Conservation (phyloP, 2,797 vertebrate species). For the Onychomys leucogaster region DNA sequence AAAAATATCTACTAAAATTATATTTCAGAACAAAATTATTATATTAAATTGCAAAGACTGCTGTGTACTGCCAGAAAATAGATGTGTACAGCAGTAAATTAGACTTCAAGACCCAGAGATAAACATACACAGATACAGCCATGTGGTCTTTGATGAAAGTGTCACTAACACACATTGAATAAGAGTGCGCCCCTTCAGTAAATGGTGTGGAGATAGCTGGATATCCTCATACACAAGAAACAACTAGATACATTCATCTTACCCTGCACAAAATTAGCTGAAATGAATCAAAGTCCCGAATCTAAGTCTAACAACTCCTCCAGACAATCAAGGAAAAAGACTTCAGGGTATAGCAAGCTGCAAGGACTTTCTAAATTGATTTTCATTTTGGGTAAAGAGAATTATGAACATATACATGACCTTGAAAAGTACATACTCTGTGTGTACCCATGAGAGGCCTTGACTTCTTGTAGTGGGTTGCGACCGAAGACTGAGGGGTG, state of each 20-base stretch:
- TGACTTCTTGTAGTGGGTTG: no score
- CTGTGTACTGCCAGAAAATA: background rate
- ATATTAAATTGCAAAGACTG: background rate
- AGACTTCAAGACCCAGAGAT: background rate
- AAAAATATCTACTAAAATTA: background rate
- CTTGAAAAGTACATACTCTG: no score
- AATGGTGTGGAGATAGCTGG: no score
- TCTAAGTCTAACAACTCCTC: background rate
- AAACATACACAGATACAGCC: background rate
- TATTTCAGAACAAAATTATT: background rate
- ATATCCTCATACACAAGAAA: background rate
- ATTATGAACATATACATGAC: background rate
- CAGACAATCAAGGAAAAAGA: background rate
- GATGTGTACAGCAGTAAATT: background rate
- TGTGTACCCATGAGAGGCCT: no score
- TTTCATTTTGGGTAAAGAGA: background rate
- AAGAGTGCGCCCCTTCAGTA: background rate
- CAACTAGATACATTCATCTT: no score
- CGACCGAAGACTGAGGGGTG: no score
- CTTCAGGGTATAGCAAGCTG: background rate
- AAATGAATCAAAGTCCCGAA: no score
- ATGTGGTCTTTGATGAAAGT: background rate
- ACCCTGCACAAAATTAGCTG: background rate
- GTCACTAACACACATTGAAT: background rate
- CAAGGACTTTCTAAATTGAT: background rate